A percentile compares a stretch with the other conserved stretches of the same genome.
These are phyloP conservation scores for Rhagium mordax DNA, from an alignment of 2,888 invertebrate species.

Conservation along the genomic window DNA sequence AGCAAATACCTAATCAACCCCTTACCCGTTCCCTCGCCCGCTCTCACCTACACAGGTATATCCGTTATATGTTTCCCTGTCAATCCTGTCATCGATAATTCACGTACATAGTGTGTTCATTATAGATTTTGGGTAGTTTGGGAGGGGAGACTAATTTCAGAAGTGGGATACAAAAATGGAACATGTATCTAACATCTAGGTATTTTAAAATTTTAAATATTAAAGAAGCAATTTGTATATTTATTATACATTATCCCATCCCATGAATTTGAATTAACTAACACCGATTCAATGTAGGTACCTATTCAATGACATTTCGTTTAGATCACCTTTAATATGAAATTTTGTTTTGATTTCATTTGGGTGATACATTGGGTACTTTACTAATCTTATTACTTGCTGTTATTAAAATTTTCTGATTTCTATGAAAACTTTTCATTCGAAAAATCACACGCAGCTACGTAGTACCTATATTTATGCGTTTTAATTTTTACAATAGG, in stretches of 20 bases:
- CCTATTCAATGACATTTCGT: too few relatives aligned
- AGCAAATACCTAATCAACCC: conserved; percentile 59
- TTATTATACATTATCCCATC: too few relatives aligned
- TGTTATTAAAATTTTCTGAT: neutral
- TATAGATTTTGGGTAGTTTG: conserved; percentile 12
- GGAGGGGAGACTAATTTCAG: neutral
- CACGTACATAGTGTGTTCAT: conserved; percentile 4
- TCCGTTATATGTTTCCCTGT: conserved; percentile 27
- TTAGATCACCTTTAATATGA: too few relatives aligned
- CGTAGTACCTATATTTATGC: neutral
- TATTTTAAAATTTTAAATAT: neutral
- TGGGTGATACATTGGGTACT: neutral
- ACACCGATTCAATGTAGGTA: too few relatives aligned
- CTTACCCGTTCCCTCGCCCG: conserved; percentile 43
- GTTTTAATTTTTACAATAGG: neutral
- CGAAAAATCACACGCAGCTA: neutral
- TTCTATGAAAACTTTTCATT: neutral
- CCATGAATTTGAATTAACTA: too few relatives aligned
- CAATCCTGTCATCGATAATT: conserved; percentile 36
- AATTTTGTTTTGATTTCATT: neutral
- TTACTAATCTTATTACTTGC: too few relatives aligned
- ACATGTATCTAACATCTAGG: neutral
- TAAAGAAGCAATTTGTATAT: neutral
- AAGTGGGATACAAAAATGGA: conserved; percentile 26
- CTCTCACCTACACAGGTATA: conserved; percentile 47